A percentile compares a stretch with the other conserved stretches of the same genome.
phyloP scores from a whole-genome alignment of 1,140 invertebrate genomes.

The Episyrphus balteatus region DNA sequence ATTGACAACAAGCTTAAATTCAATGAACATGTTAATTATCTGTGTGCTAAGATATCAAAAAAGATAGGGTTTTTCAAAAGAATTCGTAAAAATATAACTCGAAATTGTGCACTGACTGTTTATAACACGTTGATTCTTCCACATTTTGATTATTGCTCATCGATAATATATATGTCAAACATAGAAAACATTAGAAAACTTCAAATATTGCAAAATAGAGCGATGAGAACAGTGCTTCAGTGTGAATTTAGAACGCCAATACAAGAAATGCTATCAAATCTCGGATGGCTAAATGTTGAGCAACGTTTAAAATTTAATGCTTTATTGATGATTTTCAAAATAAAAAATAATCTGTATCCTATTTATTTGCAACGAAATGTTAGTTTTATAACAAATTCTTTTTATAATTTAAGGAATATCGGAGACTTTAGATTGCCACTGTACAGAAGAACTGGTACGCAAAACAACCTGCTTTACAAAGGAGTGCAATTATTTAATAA shows the following conservation, averaged over 20 bases:
- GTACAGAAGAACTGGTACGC: no score
- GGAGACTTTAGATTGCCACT: no score
- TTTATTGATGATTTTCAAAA: constrained; percentile 18
- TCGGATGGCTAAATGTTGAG: constrained; percentile 2
- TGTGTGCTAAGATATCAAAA: background rate
- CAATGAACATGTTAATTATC: constrained; percentile 6
- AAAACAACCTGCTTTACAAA: no score
- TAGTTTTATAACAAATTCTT: no score
- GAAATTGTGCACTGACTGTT: constrained; percentile 1
- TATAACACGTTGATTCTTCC: constrained; percentile 11
- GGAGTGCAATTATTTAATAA: no score
- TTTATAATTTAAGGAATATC: no score
- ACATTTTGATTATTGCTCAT: constrained; percentile 9
- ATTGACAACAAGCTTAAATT: constrained; percentile 7
- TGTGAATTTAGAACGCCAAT: constrained; percentile 4
- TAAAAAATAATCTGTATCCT: constrained; percentile 65
- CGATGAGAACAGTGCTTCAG: constrained; percentile 9
- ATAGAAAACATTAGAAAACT: constrained; percentile 4
- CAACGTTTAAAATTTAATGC: background rate
- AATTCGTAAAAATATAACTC: constrained; percentile 1
- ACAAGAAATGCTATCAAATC: constrained; percentile 4
- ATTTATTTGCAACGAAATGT: constrained; percentile 12
- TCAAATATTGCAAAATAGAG: background rate
- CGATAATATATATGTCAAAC: constrained; percentile 4
- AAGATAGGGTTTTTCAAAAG: constrained; percentile 5